Evolutionary conservation across 2,797 vertebrate species (phyloP).

Genomic region (Bryconaethiops microstoma): DNA sequence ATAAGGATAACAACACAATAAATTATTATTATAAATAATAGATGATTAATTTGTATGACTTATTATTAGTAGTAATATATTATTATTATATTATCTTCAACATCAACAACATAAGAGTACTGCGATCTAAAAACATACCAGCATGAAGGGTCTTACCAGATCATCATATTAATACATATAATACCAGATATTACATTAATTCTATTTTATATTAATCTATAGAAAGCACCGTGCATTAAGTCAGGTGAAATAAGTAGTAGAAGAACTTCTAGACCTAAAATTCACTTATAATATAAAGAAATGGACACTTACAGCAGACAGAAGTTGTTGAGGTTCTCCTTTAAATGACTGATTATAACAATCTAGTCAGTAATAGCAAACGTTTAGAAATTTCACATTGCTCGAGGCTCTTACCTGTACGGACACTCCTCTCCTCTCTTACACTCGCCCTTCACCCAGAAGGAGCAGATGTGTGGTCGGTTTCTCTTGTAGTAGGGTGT

Average conservation of each 20-base stretch:
- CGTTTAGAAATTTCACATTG: no score
- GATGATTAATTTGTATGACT: no score
- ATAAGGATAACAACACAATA: not conserved
- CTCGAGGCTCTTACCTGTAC: slow-evolving; percentile 82
- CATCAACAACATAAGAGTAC: not conserved
- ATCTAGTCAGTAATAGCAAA: no score
- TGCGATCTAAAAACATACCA: not conserved
- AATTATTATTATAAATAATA: not conserved
- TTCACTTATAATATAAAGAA: no score
- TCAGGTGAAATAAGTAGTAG: not conserved
- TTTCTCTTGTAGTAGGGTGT: slow-evolving; percentile 99
- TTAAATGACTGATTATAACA: no score
- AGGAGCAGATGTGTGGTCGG: slow-evolving; percentile 97
- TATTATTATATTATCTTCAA: no score
- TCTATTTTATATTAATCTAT: not conserved
- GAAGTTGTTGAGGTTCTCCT: no score
- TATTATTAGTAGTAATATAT: no score
- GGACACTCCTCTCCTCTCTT: slow-evolving; percentile 98
- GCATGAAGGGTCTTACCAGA: not conserved
- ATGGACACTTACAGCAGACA: no score
- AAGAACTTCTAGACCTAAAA: no score
- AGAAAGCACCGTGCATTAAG: not conserved
- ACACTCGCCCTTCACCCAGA: slow-evolving; percentile 99
- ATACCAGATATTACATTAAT: not conserved
- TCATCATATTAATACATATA: not conserved